Base-by-base conservation (phyloP, 2,888 invertebrate species). In the Dysmachus trigonus region DNA sequence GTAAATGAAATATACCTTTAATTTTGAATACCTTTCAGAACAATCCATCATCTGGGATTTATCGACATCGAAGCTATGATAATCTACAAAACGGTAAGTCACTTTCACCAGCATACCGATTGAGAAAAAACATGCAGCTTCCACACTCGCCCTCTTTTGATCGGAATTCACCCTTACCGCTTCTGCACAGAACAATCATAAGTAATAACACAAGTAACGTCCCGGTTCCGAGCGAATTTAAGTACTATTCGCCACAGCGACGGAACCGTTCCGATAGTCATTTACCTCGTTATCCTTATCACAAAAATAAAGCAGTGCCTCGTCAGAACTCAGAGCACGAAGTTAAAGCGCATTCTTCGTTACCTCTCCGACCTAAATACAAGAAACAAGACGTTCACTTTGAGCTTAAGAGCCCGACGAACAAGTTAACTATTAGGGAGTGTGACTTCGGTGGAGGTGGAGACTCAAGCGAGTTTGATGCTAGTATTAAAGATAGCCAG, bases 81-180 rank as follows among this genome's bases (percentile, higher is more conserved):
- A 91, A 92, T 90, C 91, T 92, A 88, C 92, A 92, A 90, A 92
- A 92, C 88, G 92, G 92, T 92, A 92, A 92, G 92, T 92, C 91
- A 89, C 91, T 90, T 88, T 90, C 90, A 62, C 86, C 89, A 90
- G 89, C 91, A 87, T 92, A 92, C 88, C 91, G 91, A 87, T 89
- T 92, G 88, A 92, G 88, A 88, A 87, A 88, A 88, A 89, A 89
- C 87, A 88, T 92, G 88, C 92, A 91, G 89, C 89, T 92, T 89
- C 91, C 91, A 87, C 90, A 91, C 88, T 91, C 92, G 87, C 92
- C 92, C 86, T 90, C 92, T 86, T 92, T 91, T 88, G 92, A 92
- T 88, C 90, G 91, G 85, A 90, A 91, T 89, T 91, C 92, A 87
- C 91, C 92, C 87, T 89, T 92, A 88, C 92, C 92, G 86, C 90